phyloP scores from a whole-genome alignment of 2,888 invertebrate species.

The Apotomis turbidana region DNA sequence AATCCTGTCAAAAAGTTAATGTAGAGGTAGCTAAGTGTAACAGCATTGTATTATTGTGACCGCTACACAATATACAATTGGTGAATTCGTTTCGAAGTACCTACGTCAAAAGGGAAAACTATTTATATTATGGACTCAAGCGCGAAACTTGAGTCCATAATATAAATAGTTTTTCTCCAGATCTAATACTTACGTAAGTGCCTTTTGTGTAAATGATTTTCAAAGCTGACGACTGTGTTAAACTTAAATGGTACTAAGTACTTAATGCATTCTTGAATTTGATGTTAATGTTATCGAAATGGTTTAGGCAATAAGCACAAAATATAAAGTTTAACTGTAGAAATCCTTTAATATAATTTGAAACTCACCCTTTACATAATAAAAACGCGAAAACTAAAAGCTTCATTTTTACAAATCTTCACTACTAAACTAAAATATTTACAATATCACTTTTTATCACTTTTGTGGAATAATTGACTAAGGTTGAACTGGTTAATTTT shows the following conservation, averaged over 20 bases:
- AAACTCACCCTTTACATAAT: conserved; percentile 56
- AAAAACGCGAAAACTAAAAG: conserved; percentile 52
- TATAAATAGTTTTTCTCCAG: too few species aligned
- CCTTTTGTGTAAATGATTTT: too few species aligned
- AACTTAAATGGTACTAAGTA: not conserved
- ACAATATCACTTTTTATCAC: conserved; percentile 53
- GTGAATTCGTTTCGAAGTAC: not conserved
- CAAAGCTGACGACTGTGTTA: too few species aligned
- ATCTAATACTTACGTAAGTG: too few species aligned
- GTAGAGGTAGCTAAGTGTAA: too few species aligned
- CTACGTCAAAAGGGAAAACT: not conserved
- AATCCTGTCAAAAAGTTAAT: not conserved
- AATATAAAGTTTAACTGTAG: not conserved
- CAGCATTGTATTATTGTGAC: not conserved
- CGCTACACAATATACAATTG: not conserved
- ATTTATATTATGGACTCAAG: too few species aligned
- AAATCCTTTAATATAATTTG: not conserved
- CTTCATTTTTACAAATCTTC: conserved; percentile 40
- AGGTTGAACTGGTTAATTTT: conserved; percentile 45
- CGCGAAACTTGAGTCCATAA: not conserved
- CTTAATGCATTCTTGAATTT: too few species aligned
- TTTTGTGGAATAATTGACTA: conserved; percentile 42
- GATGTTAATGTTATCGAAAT: too few species aligned
- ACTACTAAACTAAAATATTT: conserved; percentile 38
- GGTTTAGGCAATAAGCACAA: too few species aligned